phyloP scores from a whole-genome alignment of 1,140 invertebrate genomes.

The Penaeus vannamei region DNA sequence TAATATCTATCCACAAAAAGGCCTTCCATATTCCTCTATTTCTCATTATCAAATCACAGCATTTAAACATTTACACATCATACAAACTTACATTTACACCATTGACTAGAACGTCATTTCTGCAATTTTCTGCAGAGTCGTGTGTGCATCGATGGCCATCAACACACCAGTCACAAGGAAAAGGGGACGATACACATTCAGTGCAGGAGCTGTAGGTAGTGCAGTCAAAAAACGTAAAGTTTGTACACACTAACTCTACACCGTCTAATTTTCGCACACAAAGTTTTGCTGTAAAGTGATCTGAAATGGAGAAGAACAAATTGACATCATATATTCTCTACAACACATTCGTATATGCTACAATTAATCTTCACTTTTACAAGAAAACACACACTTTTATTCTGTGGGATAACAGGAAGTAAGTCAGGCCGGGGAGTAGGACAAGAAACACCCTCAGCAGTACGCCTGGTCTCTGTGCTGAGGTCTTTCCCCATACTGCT shows the following conservation, averaged over 20 bases:
- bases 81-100: slow-evolving; percentile 84
- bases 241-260: slow-evolving; percentile 94
- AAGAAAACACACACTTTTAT: slow-evolving; percentile 80
- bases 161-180: slow-evolving; percentile 97
- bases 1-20: background rate
- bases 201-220: slow-evolving; percentile 95
- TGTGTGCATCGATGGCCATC: slow-evolving; percentile 97
- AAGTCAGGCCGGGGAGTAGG: slow-evolving; percentile 94
- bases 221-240: slow-evolving; percentile 98
- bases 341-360: no score
- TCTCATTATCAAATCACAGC: background rate
- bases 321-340: background rate
- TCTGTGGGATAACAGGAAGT: slow-evolving; percentile 81
- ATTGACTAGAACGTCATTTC: slow-evolving; percentile 94
- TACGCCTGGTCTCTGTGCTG: slow-evolving; percentile 90
- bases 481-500: slow-evolving; percentile 91
- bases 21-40: background rate
- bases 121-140: slow-evolving; percentile 94
- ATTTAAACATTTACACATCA: background rate
- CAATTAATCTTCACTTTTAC: background rate
- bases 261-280: slow-evolving; percentile 91
- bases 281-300: slow-evolving; percentile 97
- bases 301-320: slow-evolving; percentile 72
- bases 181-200: slow-evolving; percentile 92
- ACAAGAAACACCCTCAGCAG: slow-evolving; percentile 91